Conservation (phyloP, 2,113 vertebrate species). For the Catharus fuscescens region DNA sequence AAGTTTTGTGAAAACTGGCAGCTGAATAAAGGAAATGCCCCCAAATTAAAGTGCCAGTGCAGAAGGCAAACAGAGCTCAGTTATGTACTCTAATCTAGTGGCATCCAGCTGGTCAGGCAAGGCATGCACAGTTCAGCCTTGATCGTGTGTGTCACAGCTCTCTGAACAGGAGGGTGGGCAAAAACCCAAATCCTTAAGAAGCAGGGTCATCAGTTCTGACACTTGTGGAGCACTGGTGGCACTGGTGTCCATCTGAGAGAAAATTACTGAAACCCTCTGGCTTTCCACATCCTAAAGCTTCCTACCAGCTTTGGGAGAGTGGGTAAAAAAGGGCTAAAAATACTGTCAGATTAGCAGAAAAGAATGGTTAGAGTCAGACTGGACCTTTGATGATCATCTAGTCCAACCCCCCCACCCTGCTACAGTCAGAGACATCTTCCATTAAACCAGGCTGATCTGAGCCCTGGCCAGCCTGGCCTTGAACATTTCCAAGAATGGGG, state of each 20-base stretch:
- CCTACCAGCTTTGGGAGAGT: background rate
- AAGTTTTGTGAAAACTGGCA: conserved; percentile 4
- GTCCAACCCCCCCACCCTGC: accelerated
- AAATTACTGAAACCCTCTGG: background rate
- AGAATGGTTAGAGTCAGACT: background rate
- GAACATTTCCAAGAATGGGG: background rate
- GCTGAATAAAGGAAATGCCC: background rate
- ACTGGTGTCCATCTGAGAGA: background rate
- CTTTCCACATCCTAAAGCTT: background rate
- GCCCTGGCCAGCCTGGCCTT: background rate
- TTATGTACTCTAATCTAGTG: background rate
- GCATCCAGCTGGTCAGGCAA: background rate
- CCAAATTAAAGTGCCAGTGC: background rate
- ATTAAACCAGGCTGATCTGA: background rate
- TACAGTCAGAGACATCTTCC: background rate
- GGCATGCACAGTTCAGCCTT: background rate
- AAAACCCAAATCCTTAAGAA: background rate
- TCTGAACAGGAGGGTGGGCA: background rate
- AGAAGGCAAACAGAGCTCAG: conserved; percentile 4
- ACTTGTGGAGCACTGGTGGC: background rate
- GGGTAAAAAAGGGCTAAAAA: background rate
- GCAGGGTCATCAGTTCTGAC: background rate
- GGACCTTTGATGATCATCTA: background rate
- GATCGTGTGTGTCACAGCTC: background rate
- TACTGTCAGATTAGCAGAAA: background rate